Evolutionary conservation across 2,888 invertebrate species (phyloP), one percentile per base, ranked within the genome.

Genomic region (Agonum fuliginosum): DNA sequence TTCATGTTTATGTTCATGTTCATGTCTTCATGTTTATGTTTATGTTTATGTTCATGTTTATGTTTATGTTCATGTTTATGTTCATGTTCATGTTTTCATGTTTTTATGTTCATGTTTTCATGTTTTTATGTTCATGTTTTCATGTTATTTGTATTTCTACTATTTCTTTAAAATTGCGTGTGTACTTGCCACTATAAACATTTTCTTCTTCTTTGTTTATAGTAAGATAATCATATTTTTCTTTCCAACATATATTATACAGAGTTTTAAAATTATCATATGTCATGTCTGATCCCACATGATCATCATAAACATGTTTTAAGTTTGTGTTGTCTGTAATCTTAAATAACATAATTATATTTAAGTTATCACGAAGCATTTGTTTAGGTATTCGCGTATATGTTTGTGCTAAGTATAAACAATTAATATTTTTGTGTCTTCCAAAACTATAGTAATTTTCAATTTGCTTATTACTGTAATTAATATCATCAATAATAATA

Each of bases 401-500:
- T 37, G 82, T 83, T 79, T 85, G 85, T 76, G 81, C 81, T 19
- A 85, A 79, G 79, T 83, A 86, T 65, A 84, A 84, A 67, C 81
- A 79, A 78, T 84, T 84, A n/a, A 85, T 80, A 37, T 80, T 24
- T 17, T 80, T 81, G 80, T 84, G 84, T 22, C 84, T 79, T 5
- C 83, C 82, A 81, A 79, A 83, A 80, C 82, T 80, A 77, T 83
- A 85, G 78, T 82, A 84, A 5, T 79, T 78, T 78, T 81, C 78
- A 10, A 85, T 81, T 30, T 80, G 81, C 22, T 81, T 78, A 75
- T 83, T 82, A 48, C 82, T 82, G 24, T 83, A 83, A 62, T 83
- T 84, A 17, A 82, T 81, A 17, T 85, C 82, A 81, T 86, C 84
- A n/a, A n/a, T n/a, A n/a, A n/a, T n/a, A n/a, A 80, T 85, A 84